These are phyloP conservation scores for Eremobia ochroleuca DNA, from an alignment of 2,888 invertebrate genomes.

Conservation along the genomic window DNA sequence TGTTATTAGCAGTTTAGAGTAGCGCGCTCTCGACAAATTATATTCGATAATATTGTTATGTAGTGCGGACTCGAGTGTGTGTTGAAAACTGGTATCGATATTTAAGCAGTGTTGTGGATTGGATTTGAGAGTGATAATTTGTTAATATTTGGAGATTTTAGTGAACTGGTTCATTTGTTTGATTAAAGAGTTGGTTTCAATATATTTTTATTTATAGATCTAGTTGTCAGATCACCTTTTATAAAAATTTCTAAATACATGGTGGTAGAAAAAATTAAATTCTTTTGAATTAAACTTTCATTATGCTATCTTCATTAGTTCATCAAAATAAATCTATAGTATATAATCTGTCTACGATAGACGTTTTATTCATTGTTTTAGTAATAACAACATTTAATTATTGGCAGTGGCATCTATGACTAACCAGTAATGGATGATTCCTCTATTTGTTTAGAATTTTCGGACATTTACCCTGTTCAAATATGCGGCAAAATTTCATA, in stretches of 20 bases:
- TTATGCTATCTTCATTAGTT: not conserved
- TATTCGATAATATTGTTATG: slow-evolving; percentile 49
- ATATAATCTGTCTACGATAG: not conserved
- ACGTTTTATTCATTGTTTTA: not conserved
- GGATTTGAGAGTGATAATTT: slow-evolving; percentile 28
- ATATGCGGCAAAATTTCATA: slow-evolving; percentile 19
- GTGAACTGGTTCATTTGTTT: not conserved
- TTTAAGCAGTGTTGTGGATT: slow-evolving; percentile 27
- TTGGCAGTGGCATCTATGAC: slow-evolving; percentile 15
- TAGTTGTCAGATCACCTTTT: not conserved
- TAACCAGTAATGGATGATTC: slow-evolving; percentile 13
- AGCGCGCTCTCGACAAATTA: slow-evolving; percentile 56
- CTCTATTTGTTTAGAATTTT: slow-evolving; percentile 9
- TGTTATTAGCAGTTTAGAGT: slow-evolving; percentile 58
- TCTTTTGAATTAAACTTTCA: not conserved
- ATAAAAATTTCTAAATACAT: too few relatives aligned
- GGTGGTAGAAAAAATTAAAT: not conserved
- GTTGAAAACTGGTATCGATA: slow-evolving; percentile 52
- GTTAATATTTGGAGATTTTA: slow-evolving; percentile 16
- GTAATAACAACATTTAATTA: not conserved
- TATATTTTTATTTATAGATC: not conserved
- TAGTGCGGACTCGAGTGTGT: slow-evolving; percentile 42
- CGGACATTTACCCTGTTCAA: slow-evolving; percentile 20
- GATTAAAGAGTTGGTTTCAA: not conserved
- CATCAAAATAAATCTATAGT: not conserved